These are phyloP conservation scores for Labeo rohita DNA, from an alignment of 2,113 vertebrate species.

Conservation along the genomic window DNA sequence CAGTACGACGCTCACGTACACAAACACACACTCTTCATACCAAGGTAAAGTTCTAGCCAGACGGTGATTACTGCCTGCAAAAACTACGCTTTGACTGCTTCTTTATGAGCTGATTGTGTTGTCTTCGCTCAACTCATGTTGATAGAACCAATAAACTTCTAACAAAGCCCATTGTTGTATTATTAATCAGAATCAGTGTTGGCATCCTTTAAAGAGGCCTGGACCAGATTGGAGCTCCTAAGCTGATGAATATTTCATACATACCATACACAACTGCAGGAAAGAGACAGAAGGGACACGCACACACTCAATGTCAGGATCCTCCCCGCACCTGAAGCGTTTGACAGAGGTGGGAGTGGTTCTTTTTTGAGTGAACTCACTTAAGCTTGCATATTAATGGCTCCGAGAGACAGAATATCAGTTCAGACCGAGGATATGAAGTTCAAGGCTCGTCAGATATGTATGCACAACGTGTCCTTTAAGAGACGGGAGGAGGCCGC, in stretches of 20 bases:
- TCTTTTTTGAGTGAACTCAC: neutral
- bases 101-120: constrained; percentile 36
- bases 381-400: constrained; percentile 26
- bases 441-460: constrained; percentile 34
- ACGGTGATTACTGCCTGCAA: neutral
- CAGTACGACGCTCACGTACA: neutral
- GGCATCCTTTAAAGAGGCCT: constrained; percentile 40
- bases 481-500: constrained; percentile 32
- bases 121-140: neutral
- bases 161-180: constrained; percentile 47
- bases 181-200: constrained; percentile 53
- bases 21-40: neutral
- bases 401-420: neutral
- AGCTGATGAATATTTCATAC: constrained; percentile 58
- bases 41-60: constrained; percentile 11
- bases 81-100: neutral
- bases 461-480: constrained; percentile 42
- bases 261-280: neutral
- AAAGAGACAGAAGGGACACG: neutral
- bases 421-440: constrained; percentile 25
- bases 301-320: constrained; percentile 14
- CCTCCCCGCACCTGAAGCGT: neutral
- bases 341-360: neutral
- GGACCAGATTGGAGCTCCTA: constrained; percentile 41
- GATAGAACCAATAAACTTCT: constrained; percentile 39